Evolutionary conservation across 2,797 vertebrate genomes (phyloP).

Genomic region (Girardinus metallicus): DNA sequence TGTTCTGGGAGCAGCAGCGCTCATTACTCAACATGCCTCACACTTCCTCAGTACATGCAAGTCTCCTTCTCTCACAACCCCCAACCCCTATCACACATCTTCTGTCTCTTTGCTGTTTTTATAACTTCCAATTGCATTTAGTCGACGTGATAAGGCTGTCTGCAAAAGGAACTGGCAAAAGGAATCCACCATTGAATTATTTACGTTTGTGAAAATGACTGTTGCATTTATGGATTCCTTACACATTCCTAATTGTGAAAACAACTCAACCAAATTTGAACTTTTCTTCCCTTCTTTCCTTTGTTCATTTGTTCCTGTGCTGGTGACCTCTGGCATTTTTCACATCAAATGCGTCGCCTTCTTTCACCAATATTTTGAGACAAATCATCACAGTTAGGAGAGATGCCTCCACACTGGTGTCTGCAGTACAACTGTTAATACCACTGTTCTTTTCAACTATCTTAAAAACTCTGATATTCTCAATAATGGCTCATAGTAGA

Average conservation of each 20-base stretch:
- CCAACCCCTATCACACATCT: slow-evolving; percentile 26
- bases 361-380: slow-evolving; percentile 80
- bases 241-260: background rate
- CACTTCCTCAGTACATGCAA: slow-evolving; percentile 48
- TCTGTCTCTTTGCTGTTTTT: slow-evolving; percentile 34
- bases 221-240: background rate
- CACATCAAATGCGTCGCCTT: slow-evolving; percentile 81
- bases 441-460: slow-evolving; percentile 27
- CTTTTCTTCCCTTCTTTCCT: background rate
- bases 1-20: slow-evolving; percentile 83
- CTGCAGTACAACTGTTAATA: slow-evolving; percentile 72
- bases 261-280: background rate
- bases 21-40: slow-evolving; percentile 81
- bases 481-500: background rate
- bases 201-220: background rate
- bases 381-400: slow-evolving; percentile 80
- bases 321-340: slow-evolving; percentile 81
- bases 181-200: slow-evolving; percentile 4
- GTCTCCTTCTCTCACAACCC: slow-evolving; percentile 45
- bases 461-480: background rate
- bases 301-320: slow-evolving; percentile 31
- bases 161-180: background rate
- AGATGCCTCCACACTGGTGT: slow-evolving; percentile 53
- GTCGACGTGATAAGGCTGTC: slow-evolving; percentile 3
- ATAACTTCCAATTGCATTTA: slow-evolving; percentile 27